Evolutionary conservation across 2,113 vertebrate species (phyloP), one percentile per base, ranked within the genome.

Genomic region (Suricata suricatta): DNA sequence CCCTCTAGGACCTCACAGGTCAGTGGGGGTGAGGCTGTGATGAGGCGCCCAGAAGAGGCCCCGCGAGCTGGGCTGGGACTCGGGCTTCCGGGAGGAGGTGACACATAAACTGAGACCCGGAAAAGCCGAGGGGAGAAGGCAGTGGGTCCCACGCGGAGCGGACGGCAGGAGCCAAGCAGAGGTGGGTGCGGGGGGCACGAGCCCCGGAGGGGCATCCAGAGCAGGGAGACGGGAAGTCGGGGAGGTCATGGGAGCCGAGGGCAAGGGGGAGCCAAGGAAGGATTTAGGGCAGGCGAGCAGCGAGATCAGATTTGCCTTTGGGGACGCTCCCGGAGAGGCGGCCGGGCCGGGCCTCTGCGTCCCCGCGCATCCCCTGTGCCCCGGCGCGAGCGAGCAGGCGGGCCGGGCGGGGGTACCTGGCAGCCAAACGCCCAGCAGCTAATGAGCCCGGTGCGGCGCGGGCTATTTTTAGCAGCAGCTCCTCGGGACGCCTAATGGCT

Each of bases 381-480:
- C 29, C 12, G 60, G 88, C 57, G 11, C 1, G 25, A 31, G 27
- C 60, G 25, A 80, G 94, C 64, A 86, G 88, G 33, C 31, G 47
- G 69, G 95, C 10, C 10, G 4, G 74, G 72, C 38, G 95, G 7
- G 74, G 60, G 47, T 64, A 96, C 96, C 97, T 83, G 21, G 92
- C 91, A 5, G 95, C 92, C 69, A 89, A 80, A 95, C 95, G 96
- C 97, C 96, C 94, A 3, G 52, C 17, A 0, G 88, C 96, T 97
- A 97, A 98, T 96, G 97, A 99, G 94, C 33, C 97, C 17, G 27
- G 92, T 12, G 66, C 0, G 2, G 44, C 92, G 63, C 0, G 12
- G 38, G 92, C 95, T 99, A 98, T 98, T 98, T 98, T 98, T 99
- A 98, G 97, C 98, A 35, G 76, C 5, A 9, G 95, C 97, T 96